phyloP scores from a whole-genome alignment of 2,888 invertebrate species.

The Folsomia manolachei region DNA sequence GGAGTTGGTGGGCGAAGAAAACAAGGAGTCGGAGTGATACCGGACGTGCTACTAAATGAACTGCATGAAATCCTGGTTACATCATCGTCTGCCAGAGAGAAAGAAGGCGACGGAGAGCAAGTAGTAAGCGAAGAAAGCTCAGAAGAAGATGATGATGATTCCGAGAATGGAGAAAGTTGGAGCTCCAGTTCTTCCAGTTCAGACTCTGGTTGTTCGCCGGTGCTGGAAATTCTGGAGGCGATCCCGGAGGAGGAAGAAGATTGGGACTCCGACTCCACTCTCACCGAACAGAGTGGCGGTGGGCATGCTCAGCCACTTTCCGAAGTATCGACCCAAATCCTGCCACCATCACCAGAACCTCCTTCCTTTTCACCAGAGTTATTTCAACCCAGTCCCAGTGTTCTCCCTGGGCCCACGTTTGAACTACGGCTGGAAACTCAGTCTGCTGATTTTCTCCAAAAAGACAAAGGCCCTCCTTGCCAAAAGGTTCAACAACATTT shows the following conservation, averaged over 20 bases:
- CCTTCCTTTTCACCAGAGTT: too few species aligned
- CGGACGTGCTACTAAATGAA: not conserved
- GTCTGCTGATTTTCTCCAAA: not conserved
- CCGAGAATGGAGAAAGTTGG: not conserved
- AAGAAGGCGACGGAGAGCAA: not conserved
- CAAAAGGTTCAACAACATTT: too few species aligned
- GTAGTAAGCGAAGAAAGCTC: too few species aligned
- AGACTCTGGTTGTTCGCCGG: not conserved
- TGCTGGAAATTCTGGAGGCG: not conserved
- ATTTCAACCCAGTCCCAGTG: not conserved
- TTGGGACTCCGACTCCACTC: not conserved
- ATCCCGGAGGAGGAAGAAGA: not conserved
- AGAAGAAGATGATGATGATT: not conserved
- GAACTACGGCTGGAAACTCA: not conserved
- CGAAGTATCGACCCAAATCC: not conserved
- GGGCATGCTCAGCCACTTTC: not conserved
- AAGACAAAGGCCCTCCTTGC: not conserved
- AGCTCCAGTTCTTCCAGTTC: not conserved
- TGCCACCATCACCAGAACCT: not conserved
- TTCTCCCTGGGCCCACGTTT: not conserved
- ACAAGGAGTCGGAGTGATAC: not conserved
- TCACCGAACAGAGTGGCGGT: not conserved
- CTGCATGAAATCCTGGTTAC: not conserved
- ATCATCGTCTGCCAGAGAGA: not conserved
- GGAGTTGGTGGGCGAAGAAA: too few species aligned